Base-by-base conservation (phyloP, 2,888 invertebrate species). In the Ditula angustiorana region DNA sequence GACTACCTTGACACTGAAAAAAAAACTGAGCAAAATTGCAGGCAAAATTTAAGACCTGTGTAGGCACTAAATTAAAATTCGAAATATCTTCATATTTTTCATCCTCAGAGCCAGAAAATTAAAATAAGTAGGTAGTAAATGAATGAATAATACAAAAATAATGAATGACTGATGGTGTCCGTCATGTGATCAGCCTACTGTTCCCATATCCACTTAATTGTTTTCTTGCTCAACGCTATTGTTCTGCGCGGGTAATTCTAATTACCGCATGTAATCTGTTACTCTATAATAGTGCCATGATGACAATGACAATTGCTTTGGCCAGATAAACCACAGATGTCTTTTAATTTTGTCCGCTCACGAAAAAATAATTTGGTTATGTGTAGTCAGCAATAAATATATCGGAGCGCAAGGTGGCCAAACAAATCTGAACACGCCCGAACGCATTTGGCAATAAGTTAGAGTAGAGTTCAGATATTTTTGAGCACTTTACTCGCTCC, bases 211-310 rank as follows among this genome's bases (percentile, higher is more conserved):
- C 66, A 72, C 75, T 66, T 68, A 70, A 67, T 68, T 69, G 69
- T 69, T 61, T 72, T 65, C 66, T 71, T 71, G 67, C 71, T 74
- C 74, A 74, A 78, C 61, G 41, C 76, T 71, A 79, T 77, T 78
- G 80, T 74, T 82, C 73, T 82, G 71, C 74, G 74, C 75, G 30
- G 30, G 57, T 26, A 65, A 56, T 37, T 66, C 37, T 61, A 61
- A 55, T 67, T 56, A 59, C 37, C 16, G 46, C 19, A 46, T 59
- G 49, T 35, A 65, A 61, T 55, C 24, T 59, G 55, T 63, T 53
- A 59, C 53, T 46, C 58, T 58, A 37, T 57, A 58, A 46, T 37
- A 59, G 53, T 26, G 23, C 53, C 30, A 46, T 59, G 58, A 64
- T 64, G 58, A 58, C 46, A 53, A 46, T 46, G 33, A 37, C 59